phyloP scores from a whole-genome alignment of 1,140 invertebrate genomes.

The Stegodyphus mimosarum region DNA sequence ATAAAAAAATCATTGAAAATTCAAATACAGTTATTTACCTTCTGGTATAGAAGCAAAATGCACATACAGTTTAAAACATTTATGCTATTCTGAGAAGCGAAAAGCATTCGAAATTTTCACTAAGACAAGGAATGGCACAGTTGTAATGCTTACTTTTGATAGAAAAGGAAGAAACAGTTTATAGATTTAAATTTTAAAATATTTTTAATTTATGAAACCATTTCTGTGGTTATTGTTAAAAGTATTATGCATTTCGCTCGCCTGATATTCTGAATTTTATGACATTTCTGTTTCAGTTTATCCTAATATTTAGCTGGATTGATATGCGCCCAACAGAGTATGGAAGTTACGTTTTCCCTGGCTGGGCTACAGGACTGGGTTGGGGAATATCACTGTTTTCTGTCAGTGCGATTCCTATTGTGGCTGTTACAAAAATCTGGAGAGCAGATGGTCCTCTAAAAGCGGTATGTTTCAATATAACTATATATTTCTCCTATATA shows the following conservation, averaged over 20 bases:
- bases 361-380: conserved; percentile 68
- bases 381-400: conserved; percentile 66
- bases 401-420: conserved; percentile 66
- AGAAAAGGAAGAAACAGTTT: too few relatives aligned
- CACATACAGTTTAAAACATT: too few relatives aligned
- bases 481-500: too few relatives aligned
- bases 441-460: conserved; percentile 63
- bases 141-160: too few relatives aligned
- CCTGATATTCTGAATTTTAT: conserved; percentile 21
- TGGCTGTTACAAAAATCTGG: conserved; percentile 64
- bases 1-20: not conserved
- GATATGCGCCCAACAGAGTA: conserved; percentile 67
- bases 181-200: too few relatives aligned
- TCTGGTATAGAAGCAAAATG: too few relatives aligned
- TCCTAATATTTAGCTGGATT: conserved; percentile 67
- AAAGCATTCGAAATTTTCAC: too few relatives aligned
- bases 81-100: too few relatives aligned
- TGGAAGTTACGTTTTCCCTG: conserved; percentile 66
- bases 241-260: not conserved
- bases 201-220: too few relatives aligned
- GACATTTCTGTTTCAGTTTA: conserved; percentile 63
- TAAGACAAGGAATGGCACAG: too few relatives aligned
- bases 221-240: not conserved
- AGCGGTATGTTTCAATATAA: conserved; percentile 64
- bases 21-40: not conserved